Percentiles rank a stretch among this genome's conserved stretches.
Evolutionary conservation across 2,113 vertebrate genomes (phyloP).

Genomic region (Ciconia maguari): DNA sequence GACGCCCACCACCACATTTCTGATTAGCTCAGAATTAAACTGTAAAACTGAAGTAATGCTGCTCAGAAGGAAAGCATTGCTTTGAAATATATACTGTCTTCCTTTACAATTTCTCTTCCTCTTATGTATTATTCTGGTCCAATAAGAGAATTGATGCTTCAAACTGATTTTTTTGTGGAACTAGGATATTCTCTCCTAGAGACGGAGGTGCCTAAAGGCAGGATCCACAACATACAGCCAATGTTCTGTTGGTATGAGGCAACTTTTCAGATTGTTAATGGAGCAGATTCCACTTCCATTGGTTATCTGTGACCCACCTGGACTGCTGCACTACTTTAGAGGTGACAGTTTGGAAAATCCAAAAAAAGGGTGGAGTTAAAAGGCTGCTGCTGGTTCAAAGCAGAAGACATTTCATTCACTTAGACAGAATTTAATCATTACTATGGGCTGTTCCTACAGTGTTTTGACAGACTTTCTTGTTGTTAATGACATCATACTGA

Average conservation of each 20-base stretch:
- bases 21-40: neutral
- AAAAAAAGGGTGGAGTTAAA: neutral
- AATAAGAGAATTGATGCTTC: neutral
- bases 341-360: neutral
- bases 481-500: neutral
- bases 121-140: fast-evolving
- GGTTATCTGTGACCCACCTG: neutral
- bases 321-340: neutral
- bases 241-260: neutral
- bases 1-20: neutral
- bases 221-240: neutral
- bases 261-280: neutral
- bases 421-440: neutral
- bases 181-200: neutral
- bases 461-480: neutral
- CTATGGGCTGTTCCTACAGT: neutral
- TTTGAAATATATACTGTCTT: neutral
- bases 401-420: neutral
- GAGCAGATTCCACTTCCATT: neutral
- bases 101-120: neutral
- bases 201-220: neutral
- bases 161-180: neutral
- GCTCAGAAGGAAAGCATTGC: neutral
- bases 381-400: neutral
- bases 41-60: neutral